Conservation (phyloP, 2,888 invertebrate species). For the Apocheima hispidaria region DNA sequence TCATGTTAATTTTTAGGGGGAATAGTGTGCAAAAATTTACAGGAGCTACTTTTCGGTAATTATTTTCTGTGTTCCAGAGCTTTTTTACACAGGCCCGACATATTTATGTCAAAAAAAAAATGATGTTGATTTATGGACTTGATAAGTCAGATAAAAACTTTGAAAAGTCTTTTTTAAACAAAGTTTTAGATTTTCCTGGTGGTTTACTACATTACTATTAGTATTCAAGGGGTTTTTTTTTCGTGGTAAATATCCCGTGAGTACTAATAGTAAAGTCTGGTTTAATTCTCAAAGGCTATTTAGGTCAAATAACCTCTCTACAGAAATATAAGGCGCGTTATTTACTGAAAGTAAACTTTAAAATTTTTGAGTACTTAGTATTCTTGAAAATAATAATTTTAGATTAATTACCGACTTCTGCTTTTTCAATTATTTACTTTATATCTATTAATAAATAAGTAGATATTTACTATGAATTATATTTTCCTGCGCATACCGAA, state of each 20-base stretch:
- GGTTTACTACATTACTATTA: too few relatives aligned
- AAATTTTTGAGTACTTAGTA: too few relatives aligned
- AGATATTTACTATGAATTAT: not conserved
- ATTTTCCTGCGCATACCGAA: conserved; percentile 2
- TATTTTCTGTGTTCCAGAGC: not conserved
- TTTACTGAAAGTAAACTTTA: not conserved
- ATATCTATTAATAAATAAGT: not conserved
- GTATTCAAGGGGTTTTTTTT: too few relatives aligned
- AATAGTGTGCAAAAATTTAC: conserved; percentile 36
- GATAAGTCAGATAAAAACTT: not conserved
- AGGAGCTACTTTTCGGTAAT: conserved; percentile 18
- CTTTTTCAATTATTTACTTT: too few relatives aligned
- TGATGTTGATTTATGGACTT: not conserved
- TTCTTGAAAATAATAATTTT: too few relatives aligned
- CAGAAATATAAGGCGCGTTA: too few relatives aligned
- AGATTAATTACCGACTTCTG: too few relatives aligned
- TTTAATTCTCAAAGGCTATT: too few relatives aligned
- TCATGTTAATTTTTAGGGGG: conserved; percentile 38
- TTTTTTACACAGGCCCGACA: not conserved
- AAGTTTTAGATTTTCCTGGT: too few relatives aligned
- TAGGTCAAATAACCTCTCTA: too few relatives aligned
- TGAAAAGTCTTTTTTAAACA: not conserved
- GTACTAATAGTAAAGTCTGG: too few relatives aligned
- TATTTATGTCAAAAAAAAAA: not conserved
- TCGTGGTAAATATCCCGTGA: too few relatives aligned